Evolutionary conservation across 2,113 vertebrate genomes (phyloP), one percentile per base, ranked within the genome.

Genomic region (Pontoporia blainvillei): DNA sequence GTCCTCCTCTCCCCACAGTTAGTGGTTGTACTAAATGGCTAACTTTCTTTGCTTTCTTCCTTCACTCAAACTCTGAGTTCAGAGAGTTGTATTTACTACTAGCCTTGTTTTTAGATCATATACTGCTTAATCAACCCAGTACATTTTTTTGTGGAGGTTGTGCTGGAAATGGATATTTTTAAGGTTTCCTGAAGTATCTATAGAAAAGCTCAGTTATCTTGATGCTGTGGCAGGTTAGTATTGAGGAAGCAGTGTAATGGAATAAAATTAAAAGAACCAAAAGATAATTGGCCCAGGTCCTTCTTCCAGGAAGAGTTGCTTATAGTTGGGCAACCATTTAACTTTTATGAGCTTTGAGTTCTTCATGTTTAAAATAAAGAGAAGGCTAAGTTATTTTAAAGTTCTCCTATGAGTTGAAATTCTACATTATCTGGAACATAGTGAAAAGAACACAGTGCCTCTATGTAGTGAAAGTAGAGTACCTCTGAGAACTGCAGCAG

Each of bases 281-380:
- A 59, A 78, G 27, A 54, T 44, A 89, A 27, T 49, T 72, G 29
- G 8, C 6, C 36, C 11, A 83, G 39, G 71, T 91, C 95, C 61
- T 93, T 94, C 36, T 29, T 64, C 18, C 89, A 83, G 84, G 31
- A 96, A 54, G 61, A 93, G 44, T 54, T 94, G 46, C 27, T 67
- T 73, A 72, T 57, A 64, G 7, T 79, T 78, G 75, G 79, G 3
- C 44, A 91, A 34, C 62, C 41, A 84, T 79, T 93, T 89, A 91
- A 79, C 34, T 90, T 83, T 61, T 92, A 34, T 94, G 88, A 87
- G 13, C 8, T 91, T 93, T 95, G 46, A 41, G 13, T 94, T 71
- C n/a, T 91, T 69, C 6, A 36, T 66, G 61, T 92, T 97, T 95
- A 87, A 71, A 92, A 76, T 66, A 94, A 88, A 83, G 61, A 71